A percentile compares a stretch with the other conserved stretches of the same genome.
phyloP scores from a whole-genome alignment of 2,888 invertebrate species.

The Germaria angustata region DNA sequence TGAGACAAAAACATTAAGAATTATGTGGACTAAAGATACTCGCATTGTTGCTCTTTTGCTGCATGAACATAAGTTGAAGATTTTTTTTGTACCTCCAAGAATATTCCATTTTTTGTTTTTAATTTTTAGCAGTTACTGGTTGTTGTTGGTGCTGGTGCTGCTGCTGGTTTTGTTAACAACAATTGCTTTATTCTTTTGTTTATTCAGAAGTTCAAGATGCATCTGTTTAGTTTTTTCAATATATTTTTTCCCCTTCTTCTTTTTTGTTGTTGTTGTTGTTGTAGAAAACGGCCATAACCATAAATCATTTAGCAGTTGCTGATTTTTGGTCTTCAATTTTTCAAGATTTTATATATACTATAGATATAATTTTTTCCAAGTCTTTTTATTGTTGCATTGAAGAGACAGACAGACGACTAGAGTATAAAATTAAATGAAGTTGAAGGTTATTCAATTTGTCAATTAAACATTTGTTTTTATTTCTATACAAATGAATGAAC shows the following conservation, averaged over 20 bases:
- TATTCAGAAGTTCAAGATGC: slow-evolving; percentile 59
- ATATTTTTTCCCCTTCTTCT: slow-evolving; percentile 35
- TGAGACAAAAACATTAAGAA: not conserved
- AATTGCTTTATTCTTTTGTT: slow-evolving; percentile 74
- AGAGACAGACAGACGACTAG: slow-evolving; percentile 45
- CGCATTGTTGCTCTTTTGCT: not conserved
- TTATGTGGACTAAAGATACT: not conserved
- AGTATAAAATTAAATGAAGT: slow-evolving; percentile 49
- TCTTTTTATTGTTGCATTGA: slow-evolving; percentile 31
- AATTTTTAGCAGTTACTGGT: not conserved
- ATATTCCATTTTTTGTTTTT: not conserved
- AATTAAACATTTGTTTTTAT: slow-evolving; percentile 24
- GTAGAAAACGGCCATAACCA: slow-evolving; percentile 37
- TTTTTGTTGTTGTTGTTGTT: not conserved
- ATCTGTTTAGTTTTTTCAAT: slow-evolving; percentile 18
- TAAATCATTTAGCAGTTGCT: slow-evolving; percentile 48
- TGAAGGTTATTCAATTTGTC: slow-evolving; percentile 62
- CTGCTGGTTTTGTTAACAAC: slow-evolving; percentile 46
- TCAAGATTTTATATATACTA: not conserved
- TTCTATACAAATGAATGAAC: not conserved
- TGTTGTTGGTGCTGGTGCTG: not conserved
- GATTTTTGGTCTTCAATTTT: slow-evolving; percentile 40
- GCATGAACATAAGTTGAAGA: not conserved
- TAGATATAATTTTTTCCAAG: not conserved
- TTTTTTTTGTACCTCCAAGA: not conserved